Base-by-base conservation (phyloP, 2,797 vertebrate genomes). In the Euphonia xanthogaster region DNA sequence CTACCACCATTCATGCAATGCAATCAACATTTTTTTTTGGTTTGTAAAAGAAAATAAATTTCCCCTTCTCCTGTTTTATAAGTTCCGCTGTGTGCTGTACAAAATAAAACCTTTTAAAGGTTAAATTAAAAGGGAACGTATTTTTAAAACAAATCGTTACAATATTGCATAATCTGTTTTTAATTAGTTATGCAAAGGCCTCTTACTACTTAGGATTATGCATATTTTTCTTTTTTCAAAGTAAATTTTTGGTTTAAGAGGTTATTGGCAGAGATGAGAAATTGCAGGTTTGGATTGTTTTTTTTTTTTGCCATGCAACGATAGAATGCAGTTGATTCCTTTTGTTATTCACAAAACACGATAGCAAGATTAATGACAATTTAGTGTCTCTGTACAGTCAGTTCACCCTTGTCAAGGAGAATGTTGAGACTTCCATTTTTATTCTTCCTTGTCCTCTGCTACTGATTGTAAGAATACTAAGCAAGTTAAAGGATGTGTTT, bases 401-500 rank as follows among this genome's bases (percentile, higher is more conserved):
- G 57, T 51, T 91, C 42, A 48, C 14, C 14, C 18, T 4, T 74
- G 40, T 39, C 66, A 93, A 84, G 58, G 31, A 71, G 18, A 78
- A 86, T 37, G 28, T 62, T 39, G 21, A 83, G 19, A 28, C 33
- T 86, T 86, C 37, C 23, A 48, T 60, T 80, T 73, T 80, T 53
- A 42, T 71, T 93, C 14, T 76, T 90, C 39, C 10, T 90, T 70
- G 10, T 77, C 19, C 60, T 78, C 44, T 86, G 31, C 28, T 71
- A 17, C 7, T 80, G 89, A 77, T 44, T 4, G 1, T 35, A 68
- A 58, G 60, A 66, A 48, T 66, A 63, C 9, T 8, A 42, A 83
- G 20, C 48, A 92, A 88, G 68, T n/a, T 79, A 58, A 77, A 63
- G 6, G 18, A 62, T 73, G n/a, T 77, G 33, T 80, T 88, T 92